A percentile compares a stretch with the other conserved stretches of the same genome.
These are phyloP conservation scores for Cyrtorhinus lividipennis DNA, from an alignment of 1,140 invertebrate genomes.

Conservation along the genomic window DNA sequence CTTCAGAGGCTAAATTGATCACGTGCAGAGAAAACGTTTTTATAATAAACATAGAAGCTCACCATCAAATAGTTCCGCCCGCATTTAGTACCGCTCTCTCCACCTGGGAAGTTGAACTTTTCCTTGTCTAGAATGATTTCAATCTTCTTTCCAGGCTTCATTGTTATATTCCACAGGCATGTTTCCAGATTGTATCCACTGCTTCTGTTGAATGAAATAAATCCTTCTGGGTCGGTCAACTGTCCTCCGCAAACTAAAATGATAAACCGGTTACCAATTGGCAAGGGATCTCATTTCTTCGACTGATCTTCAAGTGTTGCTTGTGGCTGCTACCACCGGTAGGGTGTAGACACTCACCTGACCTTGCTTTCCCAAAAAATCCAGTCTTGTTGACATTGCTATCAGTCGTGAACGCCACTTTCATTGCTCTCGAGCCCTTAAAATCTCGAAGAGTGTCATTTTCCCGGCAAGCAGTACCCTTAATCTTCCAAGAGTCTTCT, in stretches of 20 bases:
- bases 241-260: conserved; percentile 42
- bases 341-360: conserved; percentile 28
- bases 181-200: too few species aligned
- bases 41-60: too few species aligned
- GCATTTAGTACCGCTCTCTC: too few species aligned
- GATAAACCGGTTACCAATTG: too few species aligned
- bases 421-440: conserved; percentile 35
- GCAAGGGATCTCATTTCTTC: too few species aligned
- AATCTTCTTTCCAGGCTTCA: conserved; percentile 52
- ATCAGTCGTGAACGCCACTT: conserved; percentile 39
- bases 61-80: too few species aligned
- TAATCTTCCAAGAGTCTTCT: conserved; percentile 31
- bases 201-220: conserved; percentile 28
- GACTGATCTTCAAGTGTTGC: too few species aligned
- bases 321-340: too few species aligned
- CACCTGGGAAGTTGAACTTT: too few species aligned
- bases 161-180: conserved; percentile 59
- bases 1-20: too few species aligned
- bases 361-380: conserved; percentile 35
- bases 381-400: conserved; percentile 37
- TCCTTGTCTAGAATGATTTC: too few species aligned
- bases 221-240: conserved; percentile 32
- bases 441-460: conserved; percentile 29
- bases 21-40: too few species aligned
- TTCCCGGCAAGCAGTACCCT: conserved; percentile 37